phyloP scores from a whole-genome alignment of 2,113 vertebrate species.

The Electrona antarctica region DNA sequence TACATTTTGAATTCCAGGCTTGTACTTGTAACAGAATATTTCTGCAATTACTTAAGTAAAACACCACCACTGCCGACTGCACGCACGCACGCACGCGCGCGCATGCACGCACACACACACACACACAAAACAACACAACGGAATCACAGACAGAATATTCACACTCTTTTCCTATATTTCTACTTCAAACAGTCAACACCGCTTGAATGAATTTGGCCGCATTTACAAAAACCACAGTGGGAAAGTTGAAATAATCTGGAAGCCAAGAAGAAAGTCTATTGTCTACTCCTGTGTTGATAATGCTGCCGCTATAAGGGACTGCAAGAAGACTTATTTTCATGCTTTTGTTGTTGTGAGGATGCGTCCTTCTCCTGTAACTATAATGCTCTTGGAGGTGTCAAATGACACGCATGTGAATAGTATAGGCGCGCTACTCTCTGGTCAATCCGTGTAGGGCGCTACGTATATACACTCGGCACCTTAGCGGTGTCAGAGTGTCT shows the following conservation, averaged over 20 bases:
- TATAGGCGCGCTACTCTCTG: slow-evolving; percentile 13
- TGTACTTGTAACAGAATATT: no score
- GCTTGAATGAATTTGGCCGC: no score
- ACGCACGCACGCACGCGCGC: slow-evolving; percentile 53
- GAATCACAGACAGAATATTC: not conserved
- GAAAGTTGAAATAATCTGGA: no score
- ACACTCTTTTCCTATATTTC: not conserved
- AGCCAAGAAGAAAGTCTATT: no score
- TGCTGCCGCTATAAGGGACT: not conserved
- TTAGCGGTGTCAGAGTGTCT: slow-evolving; percentile 18
- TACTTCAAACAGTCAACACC: not conserved
- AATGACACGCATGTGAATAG: slow-evolving; percentile 16
- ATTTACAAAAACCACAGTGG: no score
- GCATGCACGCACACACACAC: slow-evolving; percentile 41
- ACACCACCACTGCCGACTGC: not conserved
- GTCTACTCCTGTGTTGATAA: not conserved
- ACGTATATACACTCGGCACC: no score
- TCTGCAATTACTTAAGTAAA: no score
- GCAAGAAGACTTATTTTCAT: not conserved
- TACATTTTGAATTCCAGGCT: no score
- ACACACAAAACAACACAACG: slow-evolving; percentile 17
- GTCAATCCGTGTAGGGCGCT: not conserved
- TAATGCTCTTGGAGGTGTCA: slow-evolving; percentile 13
- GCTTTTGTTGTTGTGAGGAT: not conserved
- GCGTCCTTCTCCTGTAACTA: not conserved